phyloP scores from a whole-genome alignment of 2,888 invertebrate genomes.

The Eurytoma californica region DNA sequence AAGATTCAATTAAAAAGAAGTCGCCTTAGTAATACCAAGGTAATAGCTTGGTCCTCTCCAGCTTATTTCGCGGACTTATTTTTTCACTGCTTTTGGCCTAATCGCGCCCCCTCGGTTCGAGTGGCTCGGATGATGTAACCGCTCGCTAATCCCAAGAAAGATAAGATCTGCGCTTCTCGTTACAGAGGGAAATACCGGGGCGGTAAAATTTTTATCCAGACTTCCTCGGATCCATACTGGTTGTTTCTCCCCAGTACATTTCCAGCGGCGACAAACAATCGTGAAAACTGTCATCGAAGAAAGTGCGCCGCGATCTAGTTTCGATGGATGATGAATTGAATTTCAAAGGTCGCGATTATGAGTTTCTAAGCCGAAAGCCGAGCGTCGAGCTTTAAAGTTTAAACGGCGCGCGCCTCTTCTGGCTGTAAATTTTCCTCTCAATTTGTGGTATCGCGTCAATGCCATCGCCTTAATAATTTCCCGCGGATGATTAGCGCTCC shows the following conservation, averaged over 20 bases:
- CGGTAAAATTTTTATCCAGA: constrained; percentile 14
- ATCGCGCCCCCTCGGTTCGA: too few species aligned
- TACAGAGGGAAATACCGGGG: not conserved
- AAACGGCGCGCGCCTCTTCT: not conserved
- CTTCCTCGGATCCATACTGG: not conserved
- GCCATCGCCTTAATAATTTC: constrained; percentile 8
- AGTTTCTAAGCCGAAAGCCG: constrained; percentile 10
- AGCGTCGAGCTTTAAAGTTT: constrained; percentile 6
- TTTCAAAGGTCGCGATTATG: constrained; percentile 49
- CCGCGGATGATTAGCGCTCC: not conserved
- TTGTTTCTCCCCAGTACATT: constrained; percentile 43
- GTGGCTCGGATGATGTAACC: too few species aligned
- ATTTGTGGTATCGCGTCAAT: constrained; percentile 20
- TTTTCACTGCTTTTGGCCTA: too few species aligned
- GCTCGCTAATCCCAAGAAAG: too few species aligned
- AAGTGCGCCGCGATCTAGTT: constrained; percentile 54
- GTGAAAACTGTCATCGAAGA: constrained; percentile 5
- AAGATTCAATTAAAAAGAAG: too few species aligned
- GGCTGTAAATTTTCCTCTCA: constrained; percentile 21
- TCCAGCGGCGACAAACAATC: constrained; percentile 34
- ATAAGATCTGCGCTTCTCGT: not conserved
- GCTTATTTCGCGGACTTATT: too few species aligned
- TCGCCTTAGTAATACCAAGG: too few species aligned
- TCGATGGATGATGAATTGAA: constrained; percentile 40
- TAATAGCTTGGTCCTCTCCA: too few species aligned